Conservation (phyloP, 2,113 vertebrate species). For the Cynocephalus volans region DNA sequence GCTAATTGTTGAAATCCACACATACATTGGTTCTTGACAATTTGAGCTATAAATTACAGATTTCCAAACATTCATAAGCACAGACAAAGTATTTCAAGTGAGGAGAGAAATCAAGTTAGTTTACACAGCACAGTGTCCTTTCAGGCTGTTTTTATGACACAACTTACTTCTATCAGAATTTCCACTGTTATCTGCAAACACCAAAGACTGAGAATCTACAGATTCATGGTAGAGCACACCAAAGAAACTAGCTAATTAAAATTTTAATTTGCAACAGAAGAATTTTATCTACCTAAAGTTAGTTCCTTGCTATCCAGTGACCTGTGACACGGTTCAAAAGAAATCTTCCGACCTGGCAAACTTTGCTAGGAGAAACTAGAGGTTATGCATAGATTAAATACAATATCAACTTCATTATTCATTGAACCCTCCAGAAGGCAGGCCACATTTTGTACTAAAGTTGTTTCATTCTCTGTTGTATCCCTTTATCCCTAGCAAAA, state of each 20-base stretch:
- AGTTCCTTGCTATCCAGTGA: not conserved
- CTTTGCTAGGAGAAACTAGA: constrained; percentile 1
- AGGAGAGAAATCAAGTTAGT: not conserved
- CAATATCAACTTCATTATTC: fast-evolving
- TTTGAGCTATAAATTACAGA: not conserved
- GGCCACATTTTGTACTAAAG: fast-evolving
- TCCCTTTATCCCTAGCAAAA: not conserved
- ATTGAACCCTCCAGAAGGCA: fast-evolving
- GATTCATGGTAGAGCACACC: not conserved
- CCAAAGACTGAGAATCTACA: not conserved
- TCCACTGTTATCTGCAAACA: not conserved
- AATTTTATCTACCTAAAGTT: constrained; percentile 21
- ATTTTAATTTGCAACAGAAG: constrained; percentile 1
- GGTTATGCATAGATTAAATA: not conserved
- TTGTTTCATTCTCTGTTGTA: fast-evolving
- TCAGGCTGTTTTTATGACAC: not conserved
- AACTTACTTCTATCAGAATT: not conserved
- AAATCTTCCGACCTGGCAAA: fast-evolving
- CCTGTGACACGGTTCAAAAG: not conserved
- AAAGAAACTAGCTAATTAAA: not conserved
- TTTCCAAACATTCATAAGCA: not conserved
- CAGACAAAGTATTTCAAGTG: no score
- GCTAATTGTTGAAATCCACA: not conserved
- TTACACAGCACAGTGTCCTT: fast-evolving
- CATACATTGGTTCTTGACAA: fast-evolving